Evolutionary conservation across 2,797 vertebrate species (phyloP), one percentile per base, ranked within the genome.

Genomic region (Gymnothorax javanicus): DNA sequence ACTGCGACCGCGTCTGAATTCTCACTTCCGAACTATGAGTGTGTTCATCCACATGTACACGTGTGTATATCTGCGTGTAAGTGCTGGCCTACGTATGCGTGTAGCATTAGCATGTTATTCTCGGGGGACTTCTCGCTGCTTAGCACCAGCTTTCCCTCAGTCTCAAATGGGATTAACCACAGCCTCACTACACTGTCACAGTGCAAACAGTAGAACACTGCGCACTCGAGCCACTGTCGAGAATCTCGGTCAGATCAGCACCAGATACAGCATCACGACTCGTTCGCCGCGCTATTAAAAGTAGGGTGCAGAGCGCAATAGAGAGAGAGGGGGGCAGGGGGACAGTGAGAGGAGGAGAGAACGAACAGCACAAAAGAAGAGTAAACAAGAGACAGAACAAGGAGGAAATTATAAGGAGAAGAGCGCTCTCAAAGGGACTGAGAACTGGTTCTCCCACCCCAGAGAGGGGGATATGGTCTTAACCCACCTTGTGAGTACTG

Each of bases 91-190:
- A 52, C 15, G 84, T 27, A 73, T 60, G 64, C 33, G 60, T 43
- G 77, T 69, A 84, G 82, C 27, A 82, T 85, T 62, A 90, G 57
- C 86, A 58, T 92, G 85, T 82, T 92, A 93, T 92, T 95, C 94
- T 90, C 94, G 60, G 67, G 89, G 89, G 94, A 91, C 88, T 88
- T 81, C 86, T 89, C 88, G 95, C 94, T 96, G 94, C 95, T 92
- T 94, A 95, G 96, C 95, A 94, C 91, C 93, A 69, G 90, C 90
- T 90, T 82, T 90, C 84, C 86, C 58, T 86, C 60, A 88, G 85
- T 86, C 93, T 94, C 94, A 93, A 91, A 75, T 88, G 95, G 95
- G 94, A 96, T 95, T 95, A 96, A 89, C 75, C 82, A 71, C 75
- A 83, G 86, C 77, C 59, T 83, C 86, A 23, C 77, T 81, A n/a